Evolutionary conservation across 2,888 invertebrate genomes (phyloP), one percentile per base, ranked within the genome.

Genomic region (Sphaerophoria taeniata): DNA sequence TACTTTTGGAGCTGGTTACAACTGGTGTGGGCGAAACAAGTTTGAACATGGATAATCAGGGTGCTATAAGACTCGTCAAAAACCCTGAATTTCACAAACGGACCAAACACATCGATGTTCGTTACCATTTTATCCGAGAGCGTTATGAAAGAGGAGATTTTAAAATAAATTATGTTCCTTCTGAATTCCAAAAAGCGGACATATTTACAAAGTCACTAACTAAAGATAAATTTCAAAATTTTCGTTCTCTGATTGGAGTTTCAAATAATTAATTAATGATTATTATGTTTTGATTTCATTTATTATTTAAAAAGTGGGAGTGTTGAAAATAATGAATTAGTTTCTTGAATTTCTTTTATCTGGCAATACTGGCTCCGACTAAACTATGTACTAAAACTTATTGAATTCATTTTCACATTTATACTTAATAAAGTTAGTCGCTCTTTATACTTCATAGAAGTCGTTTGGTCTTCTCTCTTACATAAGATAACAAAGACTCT

Each of bases 31-130:
- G 31, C 31, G 53, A 55, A 55, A 33, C 53, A 51, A 51, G 51
- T 51, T 51, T 51, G 51, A 51, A 51, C 51, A 51, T 51, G 51
- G 24, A 51, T 51, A 55, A 55, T 33, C 53, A 55, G 33, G 53
- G 33, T 33, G 53, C 53, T 33, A 55, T 55, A 9, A 55, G 53
- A 55, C 31, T 53, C 31, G 53, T 24, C 11, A 31, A 53, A 53
- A 53, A 53, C 11, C 53, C 31, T 2, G 53, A 53, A 53, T 53
- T 53, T 53, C 53, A 53, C 3, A 53, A 53, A 53, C 53, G 31
- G 11, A 53, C 53, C 11, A 53, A 53, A 11, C 24, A 53, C 11
- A 53, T 31, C 53, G 53, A 53, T 31, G 53, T 53, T 31, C 31
- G 53, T 53, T 53, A 31, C 53, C 53, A 53, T 53, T 53, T 53